A percentile compares a stretch with the other conserved stretches of the same genome.
These are phyloP conservation scores for Saguinus midas DNA, from an alignment of 2,113 vertebrate species.

Conservation along the genomic window DNA sequence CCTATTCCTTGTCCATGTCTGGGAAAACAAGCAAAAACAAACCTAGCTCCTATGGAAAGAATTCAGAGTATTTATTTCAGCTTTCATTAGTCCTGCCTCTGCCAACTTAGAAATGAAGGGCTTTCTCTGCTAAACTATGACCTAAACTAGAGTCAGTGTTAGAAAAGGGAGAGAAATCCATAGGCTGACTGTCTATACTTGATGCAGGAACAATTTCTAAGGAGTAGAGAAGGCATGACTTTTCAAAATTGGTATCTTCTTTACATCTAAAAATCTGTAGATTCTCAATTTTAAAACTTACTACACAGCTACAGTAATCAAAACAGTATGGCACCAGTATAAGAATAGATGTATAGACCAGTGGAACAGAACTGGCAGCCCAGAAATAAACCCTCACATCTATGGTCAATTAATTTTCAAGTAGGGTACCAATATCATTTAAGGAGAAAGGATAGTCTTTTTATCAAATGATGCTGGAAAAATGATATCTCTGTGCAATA, in stretches of 20 bases:
- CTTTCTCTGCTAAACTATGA: neutral
- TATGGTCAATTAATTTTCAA: neutral
- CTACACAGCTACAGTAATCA: constrained; percentile 3
- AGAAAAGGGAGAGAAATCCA: neutral
- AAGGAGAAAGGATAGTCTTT: neutral
- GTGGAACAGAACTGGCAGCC: neutral
- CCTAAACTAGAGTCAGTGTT: neutral
- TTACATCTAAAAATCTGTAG: neutral
- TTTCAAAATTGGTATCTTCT: neutral
- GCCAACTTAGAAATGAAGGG: neutral
- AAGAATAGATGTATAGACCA: neutral
- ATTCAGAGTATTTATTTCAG: neutral
- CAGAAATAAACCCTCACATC: neutral
- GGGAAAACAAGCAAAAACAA: neutral
- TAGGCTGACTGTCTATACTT: neutral
- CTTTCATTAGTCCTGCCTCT: neutral
- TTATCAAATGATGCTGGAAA: neutral
- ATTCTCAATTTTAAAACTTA: neutral
- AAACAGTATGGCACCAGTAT: neutral
- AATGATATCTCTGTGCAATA: neutral
- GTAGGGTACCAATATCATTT: neutral
- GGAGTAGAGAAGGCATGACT: neutral
- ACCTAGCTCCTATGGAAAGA: neutral
- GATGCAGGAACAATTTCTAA: neutral
- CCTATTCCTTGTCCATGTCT: neutral